A percentile compares a stretch with the other conserved stretches of the same genome.
phyloP scores from a whole-genome alignment of 1,140 invertebrate genomes.

The Saccostrea glomerata region DNA sequence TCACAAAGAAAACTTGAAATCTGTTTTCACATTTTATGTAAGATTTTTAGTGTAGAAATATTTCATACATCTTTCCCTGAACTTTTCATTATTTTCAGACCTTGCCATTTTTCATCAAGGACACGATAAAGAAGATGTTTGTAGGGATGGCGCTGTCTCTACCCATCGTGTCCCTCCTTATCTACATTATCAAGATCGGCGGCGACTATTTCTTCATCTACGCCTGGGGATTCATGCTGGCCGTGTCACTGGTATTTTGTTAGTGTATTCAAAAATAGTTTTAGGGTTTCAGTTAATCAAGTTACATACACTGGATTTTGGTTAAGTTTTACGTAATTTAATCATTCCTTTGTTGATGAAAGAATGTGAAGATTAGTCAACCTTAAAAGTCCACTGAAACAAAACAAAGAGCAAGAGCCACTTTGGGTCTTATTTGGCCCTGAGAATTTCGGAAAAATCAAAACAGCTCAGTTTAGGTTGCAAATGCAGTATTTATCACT shows the following conservation, averaged over 20 bases:
- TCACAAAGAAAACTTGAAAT: too few species aligned
- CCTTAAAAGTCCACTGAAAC: too few species aligned
- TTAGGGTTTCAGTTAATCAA: not conserved
- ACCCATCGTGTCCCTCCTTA: slow-evolving; percentile 89
- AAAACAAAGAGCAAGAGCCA: too few species aligned
- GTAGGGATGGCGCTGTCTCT: slow-evolving; percentile 88
- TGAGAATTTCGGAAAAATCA: too few species aligned
- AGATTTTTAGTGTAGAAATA: too few species aligned
- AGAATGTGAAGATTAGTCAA: too few species aligned
- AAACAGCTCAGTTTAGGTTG: too few species aligned
- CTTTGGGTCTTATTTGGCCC: too few species aligned
- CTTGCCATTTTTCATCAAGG: slow-evolving; percentile 94
- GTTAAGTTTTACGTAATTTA: too few species aligned
- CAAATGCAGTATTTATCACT: too few species aligned
- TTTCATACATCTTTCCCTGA: not conserved
- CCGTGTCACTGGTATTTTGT: slow-evolving; percentile 81
- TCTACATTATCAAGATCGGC: slow-evolving; percentile 91
- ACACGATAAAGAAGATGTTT: slow-evolving; percentile 92
- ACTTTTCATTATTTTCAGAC: slow-evolving; percentile 83
- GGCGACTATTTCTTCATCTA: slow-evolving; percentile 96
- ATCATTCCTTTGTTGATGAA: too few species aligned
- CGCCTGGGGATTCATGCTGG: slow-evolving; percentile 93
- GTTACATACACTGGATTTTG: not conserved
- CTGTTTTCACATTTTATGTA: too few species aligned
- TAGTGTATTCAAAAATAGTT: not conserved